Evolutionary conservation across 2,113 vertebrate species (phyloP).

Genomic region (Carollia perspicillata): DNA sequence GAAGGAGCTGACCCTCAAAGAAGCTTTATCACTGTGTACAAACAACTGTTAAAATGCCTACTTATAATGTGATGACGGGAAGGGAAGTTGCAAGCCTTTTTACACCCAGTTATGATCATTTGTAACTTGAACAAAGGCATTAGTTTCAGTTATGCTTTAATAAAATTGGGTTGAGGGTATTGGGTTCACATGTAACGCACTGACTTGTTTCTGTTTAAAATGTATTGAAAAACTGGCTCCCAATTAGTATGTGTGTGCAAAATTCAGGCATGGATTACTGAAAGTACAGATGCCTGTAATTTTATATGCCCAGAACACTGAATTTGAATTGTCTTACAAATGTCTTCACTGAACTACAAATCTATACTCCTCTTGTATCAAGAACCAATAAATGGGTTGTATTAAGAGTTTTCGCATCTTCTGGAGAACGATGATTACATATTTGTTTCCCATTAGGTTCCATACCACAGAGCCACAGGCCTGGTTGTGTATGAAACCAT

Average conservation of each 20-base stretch:
- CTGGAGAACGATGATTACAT: neutral
- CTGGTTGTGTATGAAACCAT: neutral
- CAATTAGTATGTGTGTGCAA: neutral
- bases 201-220: neutral
- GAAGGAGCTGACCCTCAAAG: neutral
- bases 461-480: neutral
- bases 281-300: neutral
- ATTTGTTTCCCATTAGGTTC: neutral
- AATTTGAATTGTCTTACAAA: slow-evolving; percentile 24
- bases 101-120: neutral
- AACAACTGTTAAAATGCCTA: neutral
- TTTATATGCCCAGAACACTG: neutral
- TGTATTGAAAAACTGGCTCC: neutral
- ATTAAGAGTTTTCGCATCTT: slow-evolving; percentile 20
- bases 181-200: neutral
- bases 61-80: neutral
- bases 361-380: neutral
- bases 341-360: slow-evolving; percentile 7
- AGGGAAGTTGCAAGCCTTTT: neutral
- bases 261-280: neutral
- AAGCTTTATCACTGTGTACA: neutral
- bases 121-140: neutral
- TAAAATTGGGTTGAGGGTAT: neutral
- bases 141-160: neutral
- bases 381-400: slow-evolving; percentile 6